Base-by-base conservation (phyloP, 2,888 invertebrate species). In the Aphidoletes aphidimyza region DNA sequence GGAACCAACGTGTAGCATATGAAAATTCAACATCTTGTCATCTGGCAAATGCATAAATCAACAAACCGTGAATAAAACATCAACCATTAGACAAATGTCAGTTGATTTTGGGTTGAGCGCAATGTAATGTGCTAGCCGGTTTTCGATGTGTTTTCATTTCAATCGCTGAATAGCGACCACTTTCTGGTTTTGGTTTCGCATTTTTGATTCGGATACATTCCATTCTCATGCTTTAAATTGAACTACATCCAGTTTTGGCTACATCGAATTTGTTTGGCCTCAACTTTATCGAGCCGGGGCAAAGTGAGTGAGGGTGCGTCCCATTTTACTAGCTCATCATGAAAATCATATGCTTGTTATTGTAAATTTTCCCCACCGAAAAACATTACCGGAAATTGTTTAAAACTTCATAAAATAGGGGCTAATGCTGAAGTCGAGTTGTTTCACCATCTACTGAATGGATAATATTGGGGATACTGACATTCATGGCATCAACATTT, bases 281-380 rank as follows among this genome's bases (percentile, higher is more conserved):
- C 42, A 14, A 42, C 6, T 14, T 14, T 42, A 14, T 42, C 42
- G 42, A 42, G 42, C 42, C 42, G 6, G 42, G 42, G 6, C n/a
- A n/a, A n/a, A n/a, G n/a, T n/a, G n/a, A n/a, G n/a, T n/a, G n/a
- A n/a, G 42, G 42, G 6, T 42, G 42, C 42, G 8, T 42, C 42
- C 54, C 9, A 11, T 54, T 19, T n/a, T 19, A 54, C 54, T 19
- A 8, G 17, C 17, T 54, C 17, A 11, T 5, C 17, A 47, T 81
- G n/a, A 36, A 81, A 81, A 81, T 81, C 81, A 81, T 81, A 81
- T 81, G 81, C 81, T 81, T 81, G 81, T 81, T 78, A 81, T 81
- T 81, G 81, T 81, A 81, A 81, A 37, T 81, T 81, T 37, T 3
- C 37, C n/a, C n/a, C n/a, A n/a, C n/a, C 2, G 19, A 81, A 78